Evolutionary conservation across 37 sponge, comb jelly and placozoan genomes (phyloP), one percentile per base, ranked within the genome.

Genomic region (Bolinopsis microptera): DNA sequence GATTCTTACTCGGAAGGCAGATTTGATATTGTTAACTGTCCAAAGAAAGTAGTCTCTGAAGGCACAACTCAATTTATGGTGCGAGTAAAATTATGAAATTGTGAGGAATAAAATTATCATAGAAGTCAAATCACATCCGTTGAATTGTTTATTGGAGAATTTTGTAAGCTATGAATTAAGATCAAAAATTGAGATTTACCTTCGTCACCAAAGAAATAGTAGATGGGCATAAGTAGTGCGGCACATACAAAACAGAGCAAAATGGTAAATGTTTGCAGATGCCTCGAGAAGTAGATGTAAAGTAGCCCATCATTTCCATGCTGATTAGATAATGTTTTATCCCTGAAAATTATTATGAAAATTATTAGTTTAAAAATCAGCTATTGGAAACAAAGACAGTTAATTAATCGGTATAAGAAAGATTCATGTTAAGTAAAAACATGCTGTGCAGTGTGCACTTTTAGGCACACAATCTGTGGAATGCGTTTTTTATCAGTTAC

Each of bases 1-100:
- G 61, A 72, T 5, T 30, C 75, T 72, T 72, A 72, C 75, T 72
- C 75, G 5, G 31, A n/a, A 24, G 75, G 75, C 13, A 72, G 75
- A 28, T 72, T 72, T 72, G 31, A 28, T 30, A 72, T 72, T 24
- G 75, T 72, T 72, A 72, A 28, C 75, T 30, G 27, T 72, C 75
- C 75, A 72, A 72, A 72, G 18, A 30, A 72, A 23, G 75, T 72
- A 24, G 27, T 8, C 25, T 72, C 75, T 72, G 31, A 72, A 30
- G 25, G 68, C 13, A 67, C 68, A 67, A 22, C 21, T 67, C 21
- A 22, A 22, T 22, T 22, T 13, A 67, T 13, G 21, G 68, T 22
- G 68, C 13, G 68, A 67, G 21, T 67, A 13, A 21, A 67, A 67
- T n/a, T n/a, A n/a, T n/a, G n/a, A n/a, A n/a, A n/a, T n/a, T n/a